phyloP scores from a whole-genome alignment of 2,797 vertebrate genomes.

The Furcifer pardalis region DNA sequence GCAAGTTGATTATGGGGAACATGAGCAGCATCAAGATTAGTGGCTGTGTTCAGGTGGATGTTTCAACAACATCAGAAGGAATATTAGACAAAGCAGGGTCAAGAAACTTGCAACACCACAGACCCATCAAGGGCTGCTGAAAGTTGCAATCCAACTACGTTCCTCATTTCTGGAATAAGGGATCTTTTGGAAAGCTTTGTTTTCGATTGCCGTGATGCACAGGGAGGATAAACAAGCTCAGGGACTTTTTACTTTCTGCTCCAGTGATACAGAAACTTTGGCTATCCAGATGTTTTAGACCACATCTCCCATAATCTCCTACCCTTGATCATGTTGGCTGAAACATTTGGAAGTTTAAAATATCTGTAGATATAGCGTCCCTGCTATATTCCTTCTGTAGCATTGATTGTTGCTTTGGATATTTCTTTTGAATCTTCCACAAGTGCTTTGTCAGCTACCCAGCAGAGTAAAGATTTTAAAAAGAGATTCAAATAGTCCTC shows the following conservation, averaged over 20 bases:
- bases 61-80: neutral
- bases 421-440: neutral
- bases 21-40: neutral
- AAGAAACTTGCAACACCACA: no score
- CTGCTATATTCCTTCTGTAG: neutral
- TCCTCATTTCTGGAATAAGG: neutral
- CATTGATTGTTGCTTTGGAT: neutral
- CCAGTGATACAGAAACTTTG: no score
- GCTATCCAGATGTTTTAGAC: no score
- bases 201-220: neutral
- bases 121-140: neutral
- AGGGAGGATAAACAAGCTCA: neutral
- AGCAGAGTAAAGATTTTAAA: neutral
- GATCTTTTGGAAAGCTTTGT: neutral
- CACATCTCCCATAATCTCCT: no score
- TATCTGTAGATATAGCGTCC: no score
- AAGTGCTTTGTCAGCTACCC: neutral
- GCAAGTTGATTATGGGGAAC: neutral
- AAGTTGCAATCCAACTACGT: neutral
- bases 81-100: neutral
- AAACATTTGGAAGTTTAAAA: no score
- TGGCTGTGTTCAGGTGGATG: neutral
- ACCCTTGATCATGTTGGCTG: no score
- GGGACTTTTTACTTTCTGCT: neutral
- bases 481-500: neutral